A percentile compares a stretch with the other conserved stretches of the same genome.
Evolutionary conservation across 2,113 vertebrate genomes (phyloP).

Genomic region (Anseranas semipalmata): DNA sequence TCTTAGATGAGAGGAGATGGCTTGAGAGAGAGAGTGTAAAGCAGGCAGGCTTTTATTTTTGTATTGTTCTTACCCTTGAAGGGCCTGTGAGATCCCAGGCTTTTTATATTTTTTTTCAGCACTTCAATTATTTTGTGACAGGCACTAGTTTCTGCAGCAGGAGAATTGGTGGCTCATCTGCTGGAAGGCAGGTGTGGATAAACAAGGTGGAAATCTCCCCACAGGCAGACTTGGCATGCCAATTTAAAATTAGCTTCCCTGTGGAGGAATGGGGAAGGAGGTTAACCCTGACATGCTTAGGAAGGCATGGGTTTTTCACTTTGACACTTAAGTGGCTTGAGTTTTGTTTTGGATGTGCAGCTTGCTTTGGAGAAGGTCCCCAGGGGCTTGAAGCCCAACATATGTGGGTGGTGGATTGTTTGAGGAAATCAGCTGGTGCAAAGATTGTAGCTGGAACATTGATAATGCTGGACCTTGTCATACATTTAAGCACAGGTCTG

Average conservation of each 20-base stretch:
- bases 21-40: neutral
- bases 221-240: neutral
- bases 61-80: neutral
- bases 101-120: neutral
- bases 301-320: neutral
- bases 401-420: neutral
- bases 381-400: neutral
- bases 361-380: neutral
- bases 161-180: neutral
- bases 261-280: neutral
- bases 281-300: neutral
- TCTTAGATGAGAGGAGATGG: neutral
- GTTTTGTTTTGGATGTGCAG: neutral
- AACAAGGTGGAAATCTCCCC: constrained; percentile 2
- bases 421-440: neutral
- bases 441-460: neutral
- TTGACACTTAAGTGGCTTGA: neutral
- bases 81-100: neutral
- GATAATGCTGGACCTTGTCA: neutral
- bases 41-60: neutral
- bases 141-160: neutral
- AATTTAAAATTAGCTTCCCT: neutral
- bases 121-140: neutral
- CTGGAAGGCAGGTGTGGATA: constrained; percentile 5
- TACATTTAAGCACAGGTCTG: neutral